Evolutionary conservation across 2,113 vertebrate species (phyloP).

Genomic region (Cololabis saira): DNA sequence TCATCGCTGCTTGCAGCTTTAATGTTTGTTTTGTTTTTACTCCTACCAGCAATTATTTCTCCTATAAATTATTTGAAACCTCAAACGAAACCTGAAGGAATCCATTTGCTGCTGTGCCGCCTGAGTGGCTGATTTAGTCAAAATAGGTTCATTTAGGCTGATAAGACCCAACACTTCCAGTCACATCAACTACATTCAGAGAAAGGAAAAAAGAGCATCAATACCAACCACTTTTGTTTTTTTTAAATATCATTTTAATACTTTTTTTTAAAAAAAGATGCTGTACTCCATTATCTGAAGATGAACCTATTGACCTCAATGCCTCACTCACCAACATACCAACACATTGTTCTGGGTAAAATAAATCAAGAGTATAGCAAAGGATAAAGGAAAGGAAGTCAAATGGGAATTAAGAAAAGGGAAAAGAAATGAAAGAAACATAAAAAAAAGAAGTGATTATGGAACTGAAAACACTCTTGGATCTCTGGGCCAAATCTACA

Average conservation of each 20-base stretch:
- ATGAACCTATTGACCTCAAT: conserved; percentile 75
- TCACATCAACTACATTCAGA: no score
- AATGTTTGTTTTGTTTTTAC: no score
- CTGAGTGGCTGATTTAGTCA: no score
- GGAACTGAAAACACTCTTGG: conserved; percentile 54
- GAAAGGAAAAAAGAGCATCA: background rate
- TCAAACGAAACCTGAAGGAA: background rate
- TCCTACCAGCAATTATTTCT: no score
- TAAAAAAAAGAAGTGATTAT: conserved; percentile 12
- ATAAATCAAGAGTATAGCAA: conserved; percentile 36
- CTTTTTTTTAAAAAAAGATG: conserved; percentile 76
- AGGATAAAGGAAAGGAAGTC: conserved; percentile 32
- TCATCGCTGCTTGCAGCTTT: no score
- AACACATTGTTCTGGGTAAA: conserved; percentile 68
- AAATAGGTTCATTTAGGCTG: no score
- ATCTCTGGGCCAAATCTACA: conserved; percentile 46
- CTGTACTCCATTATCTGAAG: conserved; percentile 70
- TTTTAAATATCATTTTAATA: conserved; percentile 77
- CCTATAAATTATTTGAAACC: no score
- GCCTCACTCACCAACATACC: conserved; percentile 73
- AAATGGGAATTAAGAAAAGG: conserved; percentile 59
- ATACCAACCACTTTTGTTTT: conserved; percentile 28
- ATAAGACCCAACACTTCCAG: no score
- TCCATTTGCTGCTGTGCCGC: no score
- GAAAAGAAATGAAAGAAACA: conserved; percentile 23